Percentiles rank a stretch among this genome's conserved stretches.
Conservation (phyloP, 2,888 invertebrate species). For the Strigamia crassipes region DNA sequence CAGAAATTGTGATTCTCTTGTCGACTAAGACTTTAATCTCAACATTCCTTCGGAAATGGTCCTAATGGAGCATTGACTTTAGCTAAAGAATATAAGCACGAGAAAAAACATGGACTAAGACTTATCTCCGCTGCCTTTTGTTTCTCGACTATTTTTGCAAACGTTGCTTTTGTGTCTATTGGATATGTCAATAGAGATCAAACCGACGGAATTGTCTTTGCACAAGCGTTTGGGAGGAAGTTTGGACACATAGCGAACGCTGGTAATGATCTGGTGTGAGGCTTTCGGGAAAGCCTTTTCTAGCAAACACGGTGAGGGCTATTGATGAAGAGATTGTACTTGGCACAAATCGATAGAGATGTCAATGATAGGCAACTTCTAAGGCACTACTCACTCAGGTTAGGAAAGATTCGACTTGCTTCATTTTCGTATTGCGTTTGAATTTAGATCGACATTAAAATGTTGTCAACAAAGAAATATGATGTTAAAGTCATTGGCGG, state of each 20-base stretch:
- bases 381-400: not conserved
- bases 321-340: slow-evolving; percentile 21
- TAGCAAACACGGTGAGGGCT: slow-evolving; percentile 21
- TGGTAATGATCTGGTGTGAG: slow-evolving; percentile 21
- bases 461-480: not conserved
- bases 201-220: slow-evolving; percentile 4
- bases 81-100: not conserved
- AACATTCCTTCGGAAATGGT: not conserved
- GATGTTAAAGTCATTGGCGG: not conserved
- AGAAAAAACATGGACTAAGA: not conserved
- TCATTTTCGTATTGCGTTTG: not conserved
- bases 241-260: slow-evolving; percentile 5
- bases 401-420: not conserved
- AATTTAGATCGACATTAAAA: slow-evolving; percentile 12
- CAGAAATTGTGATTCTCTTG: not conserved
- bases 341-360: slow-evolving; percentile 8
- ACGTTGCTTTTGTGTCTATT: slow-evolving; percentile 6
- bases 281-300: slow-evolving; percentile 17
- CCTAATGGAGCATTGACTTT: slow-evolving; percentile 13
- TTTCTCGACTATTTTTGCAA: slow-evolving; percentile 6
- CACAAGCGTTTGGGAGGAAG: slow-evolving; percentile 4
- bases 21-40: slow-evolving; percentile 7
- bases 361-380: slow-evolving; percentile 11
- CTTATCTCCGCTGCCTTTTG: not conserved
- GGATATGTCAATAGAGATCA: slow-evolving; percentile 4